phyloP scores from a whole-genome alignment of 2,888 invertebrate genomes.

The Acleris sparsana region DNA sequence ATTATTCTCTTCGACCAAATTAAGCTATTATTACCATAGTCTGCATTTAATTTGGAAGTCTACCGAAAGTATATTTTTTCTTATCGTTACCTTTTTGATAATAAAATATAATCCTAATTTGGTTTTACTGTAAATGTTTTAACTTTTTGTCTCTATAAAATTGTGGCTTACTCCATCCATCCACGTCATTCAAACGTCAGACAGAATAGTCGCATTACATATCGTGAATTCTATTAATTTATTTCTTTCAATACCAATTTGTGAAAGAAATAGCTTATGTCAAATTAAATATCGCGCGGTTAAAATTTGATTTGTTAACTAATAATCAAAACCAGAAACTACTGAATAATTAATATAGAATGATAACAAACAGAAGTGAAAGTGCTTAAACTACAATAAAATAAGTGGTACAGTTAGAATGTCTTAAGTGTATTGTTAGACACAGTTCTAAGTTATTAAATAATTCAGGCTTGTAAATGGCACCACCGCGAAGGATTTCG shows the following conservation, averaged over 20 bases:
- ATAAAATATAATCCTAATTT: too few relatives aligned
- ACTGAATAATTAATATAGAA: background rate
- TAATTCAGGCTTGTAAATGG: slow-evolving; percentile 55
- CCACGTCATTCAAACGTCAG: slow-evolving; percentile 37
- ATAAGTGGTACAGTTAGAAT: background rate
- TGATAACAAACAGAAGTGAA: background rate
- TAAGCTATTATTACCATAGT: too few relatives aligned
- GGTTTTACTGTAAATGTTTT: too few relatives aligned
- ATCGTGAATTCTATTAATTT: slow-evolving; percentile 44
- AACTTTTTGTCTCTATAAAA: background rate
- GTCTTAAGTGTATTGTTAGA: background rate
- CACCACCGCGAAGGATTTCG: slow-evolving; percentile 70
- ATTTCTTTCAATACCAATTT: slow-evolving; percentile 44
- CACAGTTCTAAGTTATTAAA: background rate
- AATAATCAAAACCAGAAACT: slow-evolving; percentile 26
- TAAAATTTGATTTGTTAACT: slow-evolving; percentile 35
- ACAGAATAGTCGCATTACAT: slow-evolving; percentile 62
- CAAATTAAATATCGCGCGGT: slow-evolving; percentile 60
- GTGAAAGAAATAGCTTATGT: slow-evolving; percentile 67
- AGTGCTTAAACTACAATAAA: background rate
- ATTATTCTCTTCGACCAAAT: slow-evolving; percentile 3
- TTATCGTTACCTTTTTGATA: too few relatives aligned
- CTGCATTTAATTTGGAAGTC: too few relatives aligned
- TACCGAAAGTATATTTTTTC: too few relatives aligned
- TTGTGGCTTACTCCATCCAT: slow-evolving; percentile 3